Evolutionary conservation across 2,888 invertebrate species (phyloP).

Genomic region (Lobophora halterata): DNA sequence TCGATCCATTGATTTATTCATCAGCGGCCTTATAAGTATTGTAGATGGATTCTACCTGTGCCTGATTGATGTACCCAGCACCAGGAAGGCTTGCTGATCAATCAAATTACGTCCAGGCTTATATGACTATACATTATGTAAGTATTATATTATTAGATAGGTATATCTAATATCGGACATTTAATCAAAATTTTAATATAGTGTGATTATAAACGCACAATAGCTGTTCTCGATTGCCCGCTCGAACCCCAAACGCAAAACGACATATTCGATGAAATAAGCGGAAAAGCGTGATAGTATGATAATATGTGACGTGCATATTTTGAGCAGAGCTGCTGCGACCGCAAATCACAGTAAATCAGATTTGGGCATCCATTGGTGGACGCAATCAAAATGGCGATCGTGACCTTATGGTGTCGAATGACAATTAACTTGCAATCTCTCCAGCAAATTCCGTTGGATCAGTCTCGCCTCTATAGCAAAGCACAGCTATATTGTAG

Average conservation of each 20-base stretch:
- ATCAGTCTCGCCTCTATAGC: not conserved
- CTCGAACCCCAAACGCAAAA: not conserved
- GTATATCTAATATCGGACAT: too few relatives aligned
- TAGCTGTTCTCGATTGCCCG: constrained; percentile 1
- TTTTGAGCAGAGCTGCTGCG: constrained; percentile 29
- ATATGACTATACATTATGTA: constrained; percentile 1
- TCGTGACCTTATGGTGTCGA: constrained; percentile 33
- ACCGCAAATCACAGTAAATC: constrained; percentile 47
- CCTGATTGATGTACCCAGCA: constrained; percentile 23
- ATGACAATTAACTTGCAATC: constrained; percentile 34
- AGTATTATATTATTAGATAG: too few relatives aligned
- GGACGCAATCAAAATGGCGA: constrained; percentile 45
- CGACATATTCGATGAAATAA: constrained; percentile 9
- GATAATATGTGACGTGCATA: constrained; percentile 30
- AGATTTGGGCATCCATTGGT: constrained; percentile 43
- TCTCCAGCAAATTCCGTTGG: constrained; percentile 17
- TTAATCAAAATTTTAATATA: too few relatives aligned
- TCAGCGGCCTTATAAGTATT: constrained; percentile 27
- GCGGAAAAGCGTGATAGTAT: constrained; percentile 18
- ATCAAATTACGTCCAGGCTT: constrained; percentile 16
- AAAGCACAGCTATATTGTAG: constrained; percentile 1
- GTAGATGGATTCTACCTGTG: constrained; percentile 23
- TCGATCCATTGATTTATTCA: constrained; percentile 48
- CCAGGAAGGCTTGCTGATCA: constrained; percentile 21
- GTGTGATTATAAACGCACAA: not conserved